These are phyloP conservation scores for Apostichopus parvimensis DNA, from an alignment of 35 echinoderm and acorn worm species.

Conservation along the genomic window DNA sequence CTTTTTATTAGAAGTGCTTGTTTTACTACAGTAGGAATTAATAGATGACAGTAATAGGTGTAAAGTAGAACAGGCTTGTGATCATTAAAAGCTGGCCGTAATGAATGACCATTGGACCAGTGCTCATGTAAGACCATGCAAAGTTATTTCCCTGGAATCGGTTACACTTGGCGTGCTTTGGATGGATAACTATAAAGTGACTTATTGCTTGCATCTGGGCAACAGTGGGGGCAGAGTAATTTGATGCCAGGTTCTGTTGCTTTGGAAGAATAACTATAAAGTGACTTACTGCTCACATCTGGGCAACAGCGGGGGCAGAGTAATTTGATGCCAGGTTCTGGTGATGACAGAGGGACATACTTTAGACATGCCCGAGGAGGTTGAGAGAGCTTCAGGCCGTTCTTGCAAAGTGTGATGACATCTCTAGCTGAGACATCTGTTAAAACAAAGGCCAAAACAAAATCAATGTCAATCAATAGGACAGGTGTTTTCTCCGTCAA, in stretches of 20 bases:
- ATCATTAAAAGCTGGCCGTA: too few species aligned
- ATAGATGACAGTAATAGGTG: too few species aligned
- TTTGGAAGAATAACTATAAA: not conserved
- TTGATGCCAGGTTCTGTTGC: not conserved
- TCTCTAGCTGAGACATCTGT: constrained; percentile 35
- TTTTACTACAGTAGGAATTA: not conserved
- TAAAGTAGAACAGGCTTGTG: too few species aligned
- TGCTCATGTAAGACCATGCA: too few species aligned
- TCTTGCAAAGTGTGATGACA: constrained; percentile 31
- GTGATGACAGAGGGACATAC: constrained; percentile 9
- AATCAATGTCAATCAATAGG: not conserved
- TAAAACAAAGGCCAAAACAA: not conserved
- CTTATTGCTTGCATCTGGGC: constrained; percentile 5
- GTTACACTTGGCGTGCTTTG: too few species aligned
- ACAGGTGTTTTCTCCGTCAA: not conserved
- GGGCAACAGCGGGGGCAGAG: constrained; percentile 36
- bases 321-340: not conserved
- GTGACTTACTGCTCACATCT: not conserved
- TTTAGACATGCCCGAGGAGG: constrained; percentile 34
- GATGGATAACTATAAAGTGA: not conserved
- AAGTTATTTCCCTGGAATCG: too few species aligned
- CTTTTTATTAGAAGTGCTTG: not conserved
- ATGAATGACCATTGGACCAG: too few species aligned
- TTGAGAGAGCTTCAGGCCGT: constrained; percentile 32
- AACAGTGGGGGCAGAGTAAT: constrained; percentile 21